Evolutionary conservation across 1,140 invertebrate genomes (phyloP).

Genomic region (Kradibia gibbosae): DNA sequence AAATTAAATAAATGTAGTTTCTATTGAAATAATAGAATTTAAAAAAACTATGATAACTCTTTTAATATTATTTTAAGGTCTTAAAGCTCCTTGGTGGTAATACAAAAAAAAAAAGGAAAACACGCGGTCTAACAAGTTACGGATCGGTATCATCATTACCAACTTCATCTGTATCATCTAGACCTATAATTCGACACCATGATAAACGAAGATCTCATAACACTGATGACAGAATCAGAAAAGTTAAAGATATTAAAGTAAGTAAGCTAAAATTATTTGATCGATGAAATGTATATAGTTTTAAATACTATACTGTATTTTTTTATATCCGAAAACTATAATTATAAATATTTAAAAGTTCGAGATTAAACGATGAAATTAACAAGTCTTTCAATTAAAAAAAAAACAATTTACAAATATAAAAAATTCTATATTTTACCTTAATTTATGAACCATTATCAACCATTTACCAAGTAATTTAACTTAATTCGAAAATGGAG

Average conservation of each 20-base stretch:
- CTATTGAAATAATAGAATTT: neutral
- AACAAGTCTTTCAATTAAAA: no score
- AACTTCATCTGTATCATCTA: constrained; percentile 83
- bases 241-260: constrained; percentile 84
- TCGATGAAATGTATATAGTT: neutral
- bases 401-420: no score
- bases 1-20: neutral
- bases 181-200: constrained; percentile 76
- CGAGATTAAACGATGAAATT: no score
- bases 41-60: neutral
- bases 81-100: constrained; percentile 85
- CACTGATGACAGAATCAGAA: constrained; percentile 78
- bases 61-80: constrained; percentile 72
- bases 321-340: no score
- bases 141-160: constrained; percentile 88
- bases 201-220: constrained; percentile 75
- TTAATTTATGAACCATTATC: no score
- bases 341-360: no score
- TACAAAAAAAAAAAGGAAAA: constrained; percentile 75
- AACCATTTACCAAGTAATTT: no score
- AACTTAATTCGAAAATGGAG: no score
- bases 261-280: constrained; percentile 28
- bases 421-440: no score
- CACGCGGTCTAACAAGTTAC: constrained; percentile 74
- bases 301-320: no score